Evolutionary conservation across 2,888 invertebrate species (phyloP).

Genomic region (Parthenolecanium corni): DNA sequence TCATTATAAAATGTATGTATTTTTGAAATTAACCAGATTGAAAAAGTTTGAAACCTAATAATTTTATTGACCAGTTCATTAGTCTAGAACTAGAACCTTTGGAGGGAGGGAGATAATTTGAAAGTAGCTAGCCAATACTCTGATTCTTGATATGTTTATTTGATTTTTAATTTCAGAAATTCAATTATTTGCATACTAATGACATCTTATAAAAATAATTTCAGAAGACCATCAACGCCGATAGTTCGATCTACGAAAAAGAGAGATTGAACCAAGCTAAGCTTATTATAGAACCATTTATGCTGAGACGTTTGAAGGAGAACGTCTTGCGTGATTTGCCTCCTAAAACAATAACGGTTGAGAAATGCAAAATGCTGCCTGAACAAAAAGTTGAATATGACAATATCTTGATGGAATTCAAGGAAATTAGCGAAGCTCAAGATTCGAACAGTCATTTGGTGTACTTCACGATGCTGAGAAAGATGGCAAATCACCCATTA

Average conservation of each 20-base stretch:
- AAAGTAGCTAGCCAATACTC: no score
- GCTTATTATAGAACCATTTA: conserved; percentile 90
- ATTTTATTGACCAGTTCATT: no score
- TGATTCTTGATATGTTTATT: no score
- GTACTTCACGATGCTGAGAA: conserved; percentile 88
- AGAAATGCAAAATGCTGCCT: conserved; percentile 55
- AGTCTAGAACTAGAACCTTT: no score
- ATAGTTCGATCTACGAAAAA: conserved; percentile 61
- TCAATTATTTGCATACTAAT: no score
- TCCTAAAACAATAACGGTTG: conserved; percentile 59
- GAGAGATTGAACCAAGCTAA: conserved; percentile 87
- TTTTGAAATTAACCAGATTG: no score
- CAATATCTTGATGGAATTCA: conserved; percentile 55
- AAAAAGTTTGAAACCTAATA: no score
- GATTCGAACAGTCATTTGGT: conserved; percentile 47
- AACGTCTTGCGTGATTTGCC: conserved; percentile 81
- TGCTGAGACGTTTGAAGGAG: conserved; percentile 72
- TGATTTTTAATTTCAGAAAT: no score
- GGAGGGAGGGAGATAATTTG: no score
- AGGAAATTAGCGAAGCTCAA: conserved; percentile 35
- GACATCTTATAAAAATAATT: no score
- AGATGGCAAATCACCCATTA: conserved; percentile 86
- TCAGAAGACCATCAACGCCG: conserved; percentile 25
- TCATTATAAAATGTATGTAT: no score
- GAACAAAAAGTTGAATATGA: conserved; percentile 65